These are phyloP conservation scores for Heterocephalus glaber DNA, from an alignment of 2,113 vertebrate species.

Conservation along the genomic window DNA sequence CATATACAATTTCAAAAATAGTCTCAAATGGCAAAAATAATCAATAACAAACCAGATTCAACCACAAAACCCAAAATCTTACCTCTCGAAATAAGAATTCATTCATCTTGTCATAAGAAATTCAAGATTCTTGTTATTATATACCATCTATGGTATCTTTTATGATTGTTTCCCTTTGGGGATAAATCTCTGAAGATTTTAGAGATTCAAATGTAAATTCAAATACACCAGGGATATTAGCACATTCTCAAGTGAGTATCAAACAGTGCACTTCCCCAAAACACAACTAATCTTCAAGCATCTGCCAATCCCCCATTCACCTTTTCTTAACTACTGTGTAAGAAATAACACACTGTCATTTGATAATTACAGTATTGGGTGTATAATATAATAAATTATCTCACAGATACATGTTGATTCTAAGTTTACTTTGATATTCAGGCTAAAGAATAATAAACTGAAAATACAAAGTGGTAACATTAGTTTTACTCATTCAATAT, in stretches of 20 bases:
- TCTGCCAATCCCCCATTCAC: not conserved
- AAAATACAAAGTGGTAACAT: not conserved
- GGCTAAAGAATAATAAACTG: not conserved
- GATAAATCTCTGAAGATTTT: slow-evolving; percentile 26
- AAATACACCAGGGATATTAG: slow-evolving; percentile 9
- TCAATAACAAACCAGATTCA: not conserved
- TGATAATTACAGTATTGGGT: not conserved
- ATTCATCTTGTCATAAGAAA: not conserved
- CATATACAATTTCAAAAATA: not conserved
- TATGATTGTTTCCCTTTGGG: slow-evolving; percentile 4
- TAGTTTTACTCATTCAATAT: not conserved
- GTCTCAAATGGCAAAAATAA: not conserved
- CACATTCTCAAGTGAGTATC: not conserved
- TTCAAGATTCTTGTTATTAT: not conserved
- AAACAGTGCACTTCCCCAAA: not conserved
- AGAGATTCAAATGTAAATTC: slow-evolving; percentile 26
- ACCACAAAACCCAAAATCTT: not conserved
- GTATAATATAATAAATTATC: not conserved
- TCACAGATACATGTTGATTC: not conserved
- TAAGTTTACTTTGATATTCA: slow-evolving; percentile 25
- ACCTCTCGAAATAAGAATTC: slow-evolving; percentile 1
- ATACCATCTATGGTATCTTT: not conserved
- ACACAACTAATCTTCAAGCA: not conserved
- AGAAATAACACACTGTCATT: not conserved
- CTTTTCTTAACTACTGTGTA: not conserved